A percentile compares a stretch with the other conserved stretches of the same genome.
Conservation (phyloP, 2,888 invertebrate genomes). For the Thera obeliscata region DNA sequence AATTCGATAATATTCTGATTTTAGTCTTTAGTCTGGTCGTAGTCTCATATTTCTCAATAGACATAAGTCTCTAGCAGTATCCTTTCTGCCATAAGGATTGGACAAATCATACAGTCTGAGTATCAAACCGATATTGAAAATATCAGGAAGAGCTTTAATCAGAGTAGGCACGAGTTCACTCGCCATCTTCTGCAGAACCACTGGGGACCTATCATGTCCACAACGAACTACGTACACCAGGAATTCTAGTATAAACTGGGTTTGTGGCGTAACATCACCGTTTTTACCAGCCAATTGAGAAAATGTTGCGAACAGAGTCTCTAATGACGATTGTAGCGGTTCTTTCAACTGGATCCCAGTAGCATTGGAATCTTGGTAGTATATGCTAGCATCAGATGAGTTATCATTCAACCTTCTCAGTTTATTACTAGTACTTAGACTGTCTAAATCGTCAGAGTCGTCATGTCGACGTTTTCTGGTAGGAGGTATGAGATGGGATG, state of each 20-base stretch:
- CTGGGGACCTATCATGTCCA: slow-evolving; percentile 88
- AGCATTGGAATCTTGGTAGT: slow-evolving; percentile 68
- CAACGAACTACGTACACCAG: slow-evolving; percentile 90
- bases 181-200: slow-evolving; percentile 90
- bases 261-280: slow-evolving; percentile 92
- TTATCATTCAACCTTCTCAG: slow-evolving; percentile 86
- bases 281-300: slow-evolving; percentile 88
- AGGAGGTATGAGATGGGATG: slow-evolving; percentile 37
- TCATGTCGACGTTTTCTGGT: slow-evolving; percentile 86
- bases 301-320: slow-evolving; percentile 89
- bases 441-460: slow-evolving; percentile 85
- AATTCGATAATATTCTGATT: slow-evolving; percentile 14
- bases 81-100: slow-evolving; percentile 89
- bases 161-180: slow-evolving; percentile 90
- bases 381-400: slow-evolving; percentile 84
- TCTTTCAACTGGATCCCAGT: slow-evolving; percentile 81
- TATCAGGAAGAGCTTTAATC: slow-evolving; percentile 91
- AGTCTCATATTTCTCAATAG: slow-evolving; percentile 92
- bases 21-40: slow-evolving; percentile 70
- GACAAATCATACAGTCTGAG: slow-evolving; percentile 92
- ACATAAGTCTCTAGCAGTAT: slow-evolving; percentile 94
- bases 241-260: slow-evolving; percentile 92
- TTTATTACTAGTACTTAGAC: slow-evolving; percentile 84
- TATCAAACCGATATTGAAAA: slow-evolving; percentile 89
- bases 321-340: slow-evolving; percentile 86